Percentiles rank a stretch among this genome's conserved stretches.
Conservation (phyloP, 2,113 vertebrate species). For the Tympanuchus pallidicinctus region DNA sequence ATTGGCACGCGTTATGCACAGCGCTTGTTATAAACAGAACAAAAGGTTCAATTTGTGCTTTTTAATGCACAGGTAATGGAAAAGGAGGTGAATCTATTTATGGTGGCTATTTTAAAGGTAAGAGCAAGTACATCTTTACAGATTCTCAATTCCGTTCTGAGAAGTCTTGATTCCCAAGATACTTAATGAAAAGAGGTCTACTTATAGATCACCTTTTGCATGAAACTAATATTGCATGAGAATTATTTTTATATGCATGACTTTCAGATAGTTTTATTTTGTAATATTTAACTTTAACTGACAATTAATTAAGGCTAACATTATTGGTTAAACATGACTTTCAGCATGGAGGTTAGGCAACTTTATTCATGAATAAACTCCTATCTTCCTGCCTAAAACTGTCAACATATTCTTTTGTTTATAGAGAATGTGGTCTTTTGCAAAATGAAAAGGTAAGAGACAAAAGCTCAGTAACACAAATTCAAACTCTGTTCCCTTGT, state of each 20-base stretch:
- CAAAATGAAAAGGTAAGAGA: slow-evolving; percentile 99
- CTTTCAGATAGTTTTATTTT: slow-evolving; percentile 71
- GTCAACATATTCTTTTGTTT: slow-evolving; percentile 99
- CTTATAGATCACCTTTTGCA: slow-evolving; percentile 84
- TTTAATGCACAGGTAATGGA: slow-evolving; percentile 87
- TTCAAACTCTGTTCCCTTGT: slow-evolving; percentile 89
- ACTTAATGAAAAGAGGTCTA: slow-evolving; percentile 78
- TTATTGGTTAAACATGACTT: slow-evolving; percentile 85
- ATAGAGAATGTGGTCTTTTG: slow-evolving; percentile 99
- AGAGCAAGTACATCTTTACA: slow-evolving; percentile 68
- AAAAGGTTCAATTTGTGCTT: not conserved
- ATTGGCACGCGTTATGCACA: not conserved
- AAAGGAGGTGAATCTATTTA: slow-evolving; percentile 99
- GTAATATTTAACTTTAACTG: slow-evolving; percentile 81
- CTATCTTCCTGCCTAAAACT: slow-evolving; percentile 99
- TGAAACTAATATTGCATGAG: slow-evolving; percentile 89
- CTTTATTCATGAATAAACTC: slow-evolving; percentile 93
- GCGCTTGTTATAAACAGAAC: not conserved
- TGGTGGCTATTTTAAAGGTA: slow-evolving; percentile 99
- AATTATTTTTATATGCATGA: slow-evolving; percentile 81
- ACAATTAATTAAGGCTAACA: slow-evolving; percentile 84
- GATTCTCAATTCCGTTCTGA: slow-evolving; percentile 67
- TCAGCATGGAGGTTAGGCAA: slow-evolving; percentile 99
- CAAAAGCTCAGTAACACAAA: slow-evolving; percentile 97
- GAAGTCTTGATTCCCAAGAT: slow-evolving; percentile 70